phyloP scores from a whole-genome alignment of 2,797 vertebrate species.

The Gymnothorax reevesii region DNA sequence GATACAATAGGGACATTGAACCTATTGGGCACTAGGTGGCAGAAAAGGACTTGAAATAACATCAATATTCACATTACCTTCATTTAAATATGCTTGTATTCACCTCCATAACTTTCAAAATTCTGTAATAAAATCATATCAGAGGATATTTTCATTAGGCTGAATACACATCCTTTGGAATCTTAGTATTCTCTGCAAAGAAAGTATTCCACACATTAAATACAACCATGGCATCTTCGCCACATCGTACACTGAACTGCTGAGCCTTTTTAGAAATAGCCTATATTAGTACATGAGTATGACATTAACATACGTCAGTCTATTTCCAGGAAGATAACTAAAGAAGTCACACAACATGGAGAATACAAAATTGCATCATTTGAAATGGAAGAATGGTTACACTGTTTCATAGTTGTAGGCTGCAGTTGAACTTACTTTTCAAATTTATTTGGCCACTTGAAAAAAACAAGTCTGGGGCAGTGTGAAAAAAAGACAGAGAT shows the following conservation, averaged over 20 bases:
- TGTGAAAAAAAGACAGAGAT: neutral
- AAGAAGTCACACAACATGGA: neutral
- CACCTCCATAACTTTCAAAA: neutral
- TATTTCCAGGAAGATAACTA: neutral
- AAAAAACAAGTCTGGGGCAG: neutral
- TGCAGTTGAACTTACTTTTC: neutral
- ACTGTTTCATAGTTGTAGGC: neutral
- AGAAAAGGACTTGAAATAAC: neutral
- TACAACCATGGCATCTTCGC: neutral
- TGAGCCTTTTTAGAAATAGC: neutral
- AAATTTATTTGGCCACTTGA: neutral
- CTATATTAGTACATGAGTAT: neutral
- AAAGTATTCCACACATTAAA: neutral
- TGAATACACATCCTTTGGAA: neutral
- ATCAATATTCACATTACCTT: neutral
- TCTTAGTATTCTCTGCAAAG: neutral
- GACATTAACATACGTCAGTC: neutral
- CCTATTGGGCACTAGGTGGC: neutral
- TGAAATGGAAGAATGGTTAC: neutral
- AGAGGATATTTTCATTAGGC: neutral
- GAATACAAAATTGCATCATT: neutral
- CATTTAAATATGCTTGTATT: neutral
- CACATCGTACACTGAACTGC: neutral
- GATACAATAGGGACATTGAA: neutral
- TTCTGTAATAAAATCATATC: neutral